Percentiles rank a stretch among this genome's conserved stretches.
These are phyloP conservation scores for Erebia aethiops DNA, from an alignment of 2,888 invertebrate genomes.

Conservation along the genomic window DNA sequence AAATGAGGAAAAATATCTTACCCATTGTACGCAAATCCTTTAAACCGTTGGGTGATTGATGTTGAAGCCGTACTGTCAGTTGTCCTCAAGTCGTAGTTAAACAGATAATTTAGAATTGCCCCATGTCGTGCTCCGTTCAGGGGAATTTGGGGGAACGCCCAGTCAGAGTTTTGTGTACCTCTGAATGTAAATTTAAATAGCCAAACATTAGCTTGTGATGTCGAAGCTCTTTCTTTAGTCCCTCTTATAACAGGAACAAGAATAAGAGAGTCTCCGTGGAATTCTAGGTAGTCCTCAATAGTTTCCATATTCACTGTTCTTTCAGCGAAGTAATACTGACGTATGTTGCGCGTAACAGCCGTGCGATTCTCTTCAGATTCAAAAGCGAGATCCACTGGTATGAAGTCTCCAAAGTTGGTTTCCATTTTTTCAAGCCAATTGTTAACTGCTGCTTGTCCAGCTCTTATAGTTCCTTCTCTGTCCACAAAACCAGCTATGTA, in stretches of 20 bases:
- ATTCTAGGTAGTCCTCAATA: conserved; percentile 67
- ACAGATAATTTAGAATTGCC: conserved; percentile 63
- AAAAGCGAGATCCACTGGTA: conserved; percentile 63
- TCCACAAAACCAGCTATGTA: conserved; percentile 65
- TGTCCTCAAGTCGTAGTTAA: conserved; percentile 57
- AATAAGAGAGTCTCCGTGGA: conserved; percentile 66
- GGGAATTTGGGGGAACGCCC: conserved; percentile 59
- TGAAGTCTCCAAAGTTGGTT: conserved; percentile 61
- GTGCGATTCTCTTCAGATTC: conserved; percentile 46
- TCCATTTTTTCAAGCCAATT: conserved; percentile 65
- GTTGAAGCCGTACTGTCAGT: conserved; percentile 49
- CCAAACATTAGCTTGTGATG: conserved; percentile 57
- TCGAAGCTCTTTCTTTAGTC: conserved; percentile 58
- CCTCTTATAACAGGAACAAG: conserved; percentile 61
- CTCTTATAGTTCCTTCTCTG: conserved; percentile 68
- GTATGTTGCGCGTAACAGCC: conserved; percentile 49
- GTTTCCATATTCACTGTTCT: conserved; percentile 54
- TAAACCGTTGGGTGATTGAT: conserved; percentile 53
- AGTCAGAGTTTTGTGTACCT: conserved; percentile 61
- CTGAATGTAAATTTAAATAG: conserved; percentile 64
- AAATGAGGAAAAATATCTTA: conserved; percentile 44
- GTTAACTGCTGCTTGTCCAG: conserved; percentile 53
- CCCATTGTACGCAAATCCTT: conserved; percentile 62
- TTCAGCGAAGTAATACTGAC: conserved; percentile 61
- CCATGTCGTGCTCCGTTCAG: conserved; percentile 67